phyloP scores from a whole-genome alignment of 2,113 vertebrate genomes.

The Hystrix brachyura region DNA sequence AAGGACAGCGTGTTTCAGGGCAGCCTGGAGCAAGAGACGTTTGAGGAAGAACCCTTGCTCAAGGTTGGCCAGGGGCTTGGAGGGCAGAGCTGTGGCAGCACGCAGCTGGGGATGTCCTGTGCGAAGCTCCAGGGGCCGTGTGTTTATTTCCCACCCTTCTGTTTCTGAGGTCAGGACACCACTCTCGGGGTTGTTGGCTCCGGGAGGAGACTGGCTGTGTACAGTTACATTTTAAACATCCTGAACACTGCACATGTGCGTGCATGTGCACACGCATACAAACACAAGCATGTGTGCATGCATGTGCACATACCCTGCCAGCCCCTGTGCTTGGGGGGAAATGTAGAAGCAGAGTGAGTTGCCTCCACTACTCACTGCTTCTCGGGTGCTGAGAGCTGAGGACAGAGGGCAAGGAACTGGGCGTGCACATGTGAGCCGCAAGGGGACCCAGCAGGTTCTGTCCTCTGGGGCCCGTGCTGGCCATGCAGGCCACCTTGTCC shows the following conservation, averaged over 20 bases:
- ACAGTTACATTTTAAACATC: not conserved
- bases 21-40: not conserved
- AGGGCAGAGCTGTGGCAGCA: not conserved
- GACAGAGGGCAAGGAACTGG: fast-evolving
- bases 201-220: not conserved
- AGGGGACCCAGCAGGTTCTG: not conserved
- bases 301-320: not conserved
- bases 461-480: not conserved
- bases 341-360: too few species aligned
- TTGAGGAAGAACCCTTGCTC: not conserved
- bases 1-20: not conserved
- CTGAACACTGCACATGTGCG: not conserved
- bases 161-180: not conserved
- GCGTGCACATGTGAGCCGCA: not conserved
- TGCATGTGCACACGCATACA: too few species aligned
- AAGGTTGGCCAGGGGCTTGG: not conserved
- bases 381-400: not conserved
- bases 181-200: not conserved
- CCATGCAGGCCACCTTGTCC: not conserved
- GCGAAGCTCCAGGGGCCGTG: not conserved
- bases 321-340: not conserved
- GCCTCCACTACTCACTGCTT: not conserved
- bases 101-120: not conserved
- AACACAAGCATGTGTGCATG: too few species aligned
- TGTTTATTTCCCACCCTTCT: too few species aligned